A percentile compares a stretch with the other conserved stretches of the same genome.
These are phyloP conservation scores for Chydorus sphaericus DNA, from an alignment of 2,888 invertebrate genomes.

Conservation along the genomic window DNA sequence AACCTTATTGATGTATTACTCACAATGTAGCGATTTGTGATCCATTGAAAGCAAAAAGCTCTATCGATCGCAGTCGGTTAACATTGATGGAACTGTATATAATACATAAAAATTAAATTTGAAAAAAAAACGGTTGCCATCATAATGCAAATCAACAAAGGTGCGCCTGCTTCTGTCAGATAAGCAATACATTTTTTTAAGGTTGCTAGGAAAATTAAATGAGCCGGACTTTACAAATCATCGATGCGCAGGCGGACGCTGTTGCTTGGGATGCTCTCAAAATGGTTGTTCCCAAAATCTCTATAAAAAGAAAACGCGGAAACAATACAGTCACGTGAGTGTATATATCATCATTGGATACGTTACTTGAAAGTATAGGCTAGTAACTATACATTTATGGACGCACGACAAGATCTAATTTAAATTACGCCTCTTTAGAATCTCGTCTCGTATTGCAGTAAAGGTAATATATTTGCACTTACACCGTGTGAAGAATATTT, in stretches of 20 bases:
- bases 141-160: too few relatives aligned
- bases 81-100: constrained; percentile 50
- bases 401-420: too few relatives aligned
- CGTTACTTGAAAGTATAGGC: too few relatives aligned
- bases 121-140: too few relatives aligned
- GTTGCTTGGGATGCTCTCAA: constrained; percentile 18
- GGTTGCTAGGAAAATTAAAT: background rate
- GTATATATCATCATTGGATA: too few relatives aligned
- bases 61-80: constrained; percentile 50
- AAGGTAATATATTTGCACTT: background rate
- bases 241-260: constrained; percentile 19
- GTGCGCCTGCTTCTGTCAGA: too few relatives aligned
- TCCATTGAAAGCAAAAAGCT: constrained; percentile 57
- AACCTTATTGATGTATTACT: constrained; percentile 27
- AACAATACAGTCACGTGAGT: background rate
- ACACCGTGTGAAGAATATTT: constrained; percentile 15
- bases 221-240: constrained; percentile 21
- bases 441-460: too few relatives aligned
- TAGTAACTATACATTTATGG: too few relatives aligned
- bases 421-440: too few relatives aligned
- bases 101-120: too few relatives aligned
- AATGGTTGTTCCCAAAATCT: constrained; percentile 23
- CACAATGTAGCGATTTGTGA: constrained; percentile 50
- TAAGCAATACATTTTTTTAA: background rate
- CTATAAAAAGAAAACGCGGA: constrained; percentile 18